Base-by-base conservation (phyloP, 2,797 vertebrate species). In the Bradypodion ventrale region DNA sequence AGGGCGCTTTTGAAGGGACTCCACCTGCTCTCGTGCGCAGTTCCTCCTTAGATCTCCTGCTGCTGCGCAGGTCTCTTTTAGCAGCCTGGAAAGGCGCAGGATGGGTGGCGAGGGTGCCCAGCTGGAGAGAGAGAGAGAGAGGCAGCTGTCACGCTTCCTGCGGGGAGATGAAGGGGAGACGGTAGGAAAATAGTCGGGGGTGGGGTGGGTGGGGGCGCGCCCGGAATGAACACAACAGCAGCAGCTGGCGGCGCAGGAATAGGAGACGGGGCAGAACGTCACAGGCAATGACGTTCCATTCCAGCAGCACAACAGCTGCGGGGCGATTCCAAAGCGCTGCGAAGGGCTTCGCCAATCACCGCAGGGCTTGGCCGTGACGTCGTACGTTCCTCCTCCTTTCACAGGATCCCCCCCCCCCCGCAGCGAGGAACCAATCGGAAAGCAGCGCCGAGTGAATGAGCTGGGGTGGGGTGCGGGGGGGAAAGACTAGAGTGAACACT, bases 301-400 rank as follows among this genome's bases (percentile, higher is more conserved):
- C n/a, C n/a, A n/a, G n/a, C n/a, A n/a, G n/a, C n/a, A 72, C 72
- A 46, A 75, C 87, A 88, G 84, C 81, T 80, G 87, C 66, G 25
- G 27, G 73, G 87, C 72, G 73, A 86, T 73, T 77, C 84, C 81
- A 6, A n/a, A 75, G 8, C 49, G 46, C 13, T 27, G 72, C 65
- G 37, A 80, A 56, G 21, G 9, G n/a, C 72, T 66, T 4, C 5
- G 78, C 84, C 87, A 86, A 88, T 88, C 84, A 73, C 5, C 59
- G 66, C 72, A 0, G 73, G 2, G 29, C 46, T 25, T 35, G 70
- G 56, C 52, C 13, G 62, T 76, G 86, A 84, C 73, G 77, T 1
- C 23, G 15, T 32, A 5, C 49, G 79, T 63, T 60, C 76, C 63
- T 56, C 29, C 75, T 78, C 32, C 3, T n/a, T n/a, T n/a, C n/a